Evolutionary conservation across 2,797 vertebrate genomes (phyloP).

Genomic region (Botia almorhae): DNA sequence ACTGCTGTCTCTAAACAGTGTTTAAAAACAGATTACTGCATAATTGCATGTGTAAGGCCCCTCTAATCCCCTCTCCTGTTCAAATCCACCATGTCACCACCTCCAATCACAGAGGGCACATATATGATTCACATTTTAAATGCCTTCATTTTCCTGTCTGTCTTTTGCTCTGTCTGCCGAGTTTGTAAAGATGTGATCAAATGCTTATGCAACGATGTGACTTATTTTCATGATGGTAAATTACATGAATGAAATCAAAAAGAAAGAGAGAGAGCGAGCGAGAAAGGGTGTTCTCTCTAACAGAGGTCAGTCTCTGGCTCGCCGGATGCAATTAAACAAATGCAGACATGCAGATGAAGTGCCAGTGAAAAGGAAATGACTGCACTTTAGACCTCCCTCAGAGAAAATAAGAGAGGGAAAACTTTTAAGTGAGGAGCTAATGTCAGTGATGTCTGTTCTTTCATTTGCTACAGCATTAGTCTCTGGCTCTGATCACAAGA

Average conservation of each 20-base stretch:
- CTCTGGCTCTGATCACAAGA: constrained; percentile 42
- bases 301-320: constrained; percentile 54
- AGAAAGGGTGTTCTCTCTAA: constrained; percentile 39
- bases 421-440: constrained; percentile 43
- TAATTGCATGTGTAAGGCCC: constrained; percentile 63
- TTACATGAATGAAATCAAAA: constrained; percentile 52
- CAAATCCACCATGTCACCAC: constrained; percentile 62
- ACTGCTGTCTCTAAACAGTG: constrained; percentile 61
- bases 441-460: constrained; percentile 33
- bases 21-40: constrained; percentile 65
- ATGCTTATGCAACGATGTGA: constrained; percentile 43
- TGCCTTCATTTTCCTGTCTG: constrained; percentile 36
- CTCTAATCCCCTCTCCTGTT: constrained; percentile 64
- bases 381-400: constrained; percentile 52
- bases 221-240: constrained; percentile 58
- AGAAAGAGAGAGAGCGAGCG: constrained; percentile 36
- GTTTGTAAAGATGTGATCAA: constrained; percentile 40
- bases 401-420: constrained; percentile 27
- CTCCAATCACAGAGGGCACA: constrained; percentile 50
- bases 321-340: constrained; percentile 60
- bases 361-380: constrained; percentile 52
- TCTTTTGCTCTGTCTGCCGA: constrained; percentile 43
- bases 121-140: constrained; percentile 52
- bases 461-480: constrained; percentile 34
- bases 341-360: constrained; percentile 54